Evolutionary conservation across 2,113 vertebrate genomes (phyloP), one percentile per base, ranked within the genome.

Genomic region (Anhinga anhinga): DNA sequence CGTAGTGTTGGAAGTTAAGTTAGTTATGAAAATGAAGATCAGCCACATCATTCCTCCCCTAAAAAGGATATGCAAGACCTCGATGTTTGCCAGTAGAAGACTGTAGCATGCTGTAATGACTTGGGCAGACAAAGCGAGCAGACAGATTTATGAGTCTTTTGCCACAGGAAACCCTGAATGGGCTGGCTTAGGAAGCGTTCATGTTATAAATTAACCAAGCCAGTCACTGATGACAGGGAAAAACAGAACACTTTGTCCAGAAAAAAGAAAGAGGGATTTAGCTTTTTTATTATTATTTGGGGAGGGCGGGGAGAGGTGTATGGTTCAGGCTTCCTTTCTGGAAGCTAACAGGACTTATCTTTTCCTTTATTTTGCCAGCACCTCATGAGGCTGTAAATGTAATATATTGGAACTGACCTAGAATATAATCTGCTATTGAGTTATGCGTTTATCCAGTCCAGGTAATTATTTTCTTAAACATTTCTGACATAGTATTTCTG

Each of bases 401-500:
- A 66, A 77, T 92, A 9, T 69, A 90, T 78, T 79, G 38, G 66
- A 94, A 42, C 38, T 92, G 91, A 86, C 55, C 85, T 66, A 53
- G 65, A 94, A 71, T 95, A 76, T 84, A 72, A 88, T 95, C 72
- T 86, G 36, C 71, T 93, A 52, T 38, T 74, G 73, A 86, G 61
- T 47, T 80, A 29, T 80, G 14, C 87, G 58, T 72, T 97, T 97
- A 84, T 86, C 45, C 49, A 88, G 65, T 50, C 26, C 27, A 90
- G 79, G 38, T 83, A 80, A 95, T 95, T 90, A 90, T 93, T 94
- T 96, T 74, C 84, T 82, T 91, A 97, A 96, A 62, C 38, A 42
- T 76, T 91, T 94, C 38, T 95, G 94, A 92, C 72, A 77, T 38
- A 89, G 76, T 71, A 71, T 85, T 92, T 95, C 73, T 91, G 72